These are phyloP conservation scores for Drosophila paramelanica DNA, from an alignment of 2,888 invertebrate species.

Conservation along the genomic window DNA sequence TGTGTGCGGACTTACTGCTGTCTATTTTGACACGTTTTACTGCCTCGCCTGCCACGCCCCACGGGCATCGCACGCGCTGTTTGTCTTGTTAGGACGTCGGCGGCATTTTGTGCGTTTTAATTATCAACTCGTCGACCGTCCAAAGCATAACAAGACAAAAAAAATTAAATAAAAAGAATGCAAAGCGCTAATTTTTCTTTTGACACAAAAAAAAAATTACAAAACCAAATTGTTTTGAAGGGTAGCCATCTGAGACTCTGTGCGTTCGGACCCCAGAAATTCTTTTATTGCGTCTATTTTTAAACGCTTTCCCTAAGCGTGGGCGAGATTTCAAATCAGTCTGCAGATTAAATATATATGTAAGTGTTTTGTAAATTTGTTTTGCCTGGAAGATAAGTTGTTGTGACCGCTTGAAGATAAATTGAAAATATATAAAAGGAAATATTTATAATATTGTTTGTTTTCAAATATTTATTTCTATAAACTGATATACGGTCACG, in stretches of 20 bases:
- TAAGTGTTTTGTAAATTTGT: not conserved
- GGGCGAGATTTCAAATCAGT: not conserved
- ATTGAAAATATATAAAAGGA: not conserved
- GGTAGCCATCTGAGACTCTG: too few species aligned
- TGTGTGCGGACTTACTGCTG: conserved; percentile 38
- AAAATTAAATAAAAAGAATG: conserved; percentile 6
- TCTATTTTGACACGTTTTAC: conserved; percentile 71
- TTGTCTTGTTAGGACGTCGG: conserved; percentile 64
- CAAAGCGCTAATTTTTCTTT: conserved; percentile 24
- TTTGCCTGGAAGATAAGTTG: not conserved
- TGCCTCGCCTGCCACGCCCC: conserved; percentile 51
- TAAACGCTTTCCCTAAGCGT: conserved; percentile 1
- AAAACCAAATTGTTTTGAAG: conserved; percentile 22
- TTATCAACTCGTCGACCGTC: conserved; percentile 60
- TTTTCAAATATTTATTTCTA: too few species aligned
- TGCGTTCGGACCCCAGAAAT: not conserved
- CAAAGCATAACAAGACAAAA: conserved; percentile 3
- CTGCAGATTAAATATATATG: not conserved
- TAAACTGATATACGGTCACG: too few species aligned
- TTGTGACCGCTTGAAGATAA: not conserved
- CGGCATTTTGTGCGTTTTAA: conserved; percentile 69
- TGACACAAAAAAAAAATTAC: conserved; percentile 7
- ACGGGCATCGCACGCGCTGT: conserved; percentile 55
- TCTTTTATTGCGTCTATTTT: not conserved
- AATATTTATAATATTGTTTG: not conserved